phyloP scores from a whole-genome alignment of 2,113 vertebrate genomes.

The Lates calcarifer region DNA sequence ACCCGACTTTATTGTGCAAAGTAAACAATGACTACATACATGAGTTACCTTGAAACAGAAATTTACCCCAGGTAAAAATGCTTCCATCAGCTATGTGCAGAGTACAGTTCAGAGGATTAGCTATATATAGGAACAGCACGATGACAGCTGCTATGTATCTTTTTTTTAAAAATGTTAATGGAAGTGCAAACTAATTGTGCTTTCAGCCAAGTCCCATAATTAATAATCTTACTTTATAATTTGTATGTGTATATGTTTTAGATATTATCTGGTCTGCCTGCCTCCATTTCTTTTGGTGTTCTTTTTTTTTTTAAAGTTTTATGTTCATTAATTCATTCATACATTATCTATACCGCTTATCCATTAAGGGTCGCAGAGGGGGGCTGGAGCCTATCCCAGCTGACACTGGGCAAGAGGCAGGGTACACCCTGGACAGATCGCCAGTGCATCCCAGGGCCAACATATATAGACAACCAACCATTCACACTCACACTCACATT shows the following conservation, averaged over 20 bases:
- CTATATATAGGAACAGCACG: not conserved
- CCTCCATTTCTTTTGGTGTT: not conserved
- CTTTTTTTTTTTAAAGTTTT: not conserved
- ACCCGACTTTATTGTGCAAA: not conserved
- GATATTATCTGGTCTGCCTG: not conserved
- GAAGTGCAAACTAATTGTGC: not conserved
- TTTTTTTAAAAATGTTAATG: not conserved
- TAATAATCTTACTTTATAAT: not conserved
- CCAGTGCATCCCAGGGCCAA: no score
- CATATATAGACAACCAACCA: no score
- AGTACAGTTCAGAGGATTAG: not conserved
- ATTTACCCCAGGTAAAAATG: not conserved
- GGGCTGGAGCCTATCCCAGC: no score
- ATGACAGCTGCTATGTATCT: not conserved
- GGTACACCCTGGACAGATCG: no score
- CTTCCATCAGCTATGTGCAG: not conserved
- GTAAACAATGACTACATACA: not conserved
- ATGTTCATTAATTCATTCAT: no score
- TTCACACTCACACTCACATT: no score
- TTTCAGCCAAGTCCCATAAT: not conserved
- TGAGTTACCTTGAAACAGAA: slow-evolving; percentile 11
- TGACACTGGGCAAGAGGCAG: no score
- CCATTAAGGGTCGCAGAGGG: no score
- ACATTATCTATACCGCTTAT: no score
- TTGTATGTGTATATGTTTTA: not conserved